These are phyloP conservation scores for Antedon mediterranea DNA, from an alignment of 53 echinoderm and acorn worm species.

Conservation along the genomic window DNA sequence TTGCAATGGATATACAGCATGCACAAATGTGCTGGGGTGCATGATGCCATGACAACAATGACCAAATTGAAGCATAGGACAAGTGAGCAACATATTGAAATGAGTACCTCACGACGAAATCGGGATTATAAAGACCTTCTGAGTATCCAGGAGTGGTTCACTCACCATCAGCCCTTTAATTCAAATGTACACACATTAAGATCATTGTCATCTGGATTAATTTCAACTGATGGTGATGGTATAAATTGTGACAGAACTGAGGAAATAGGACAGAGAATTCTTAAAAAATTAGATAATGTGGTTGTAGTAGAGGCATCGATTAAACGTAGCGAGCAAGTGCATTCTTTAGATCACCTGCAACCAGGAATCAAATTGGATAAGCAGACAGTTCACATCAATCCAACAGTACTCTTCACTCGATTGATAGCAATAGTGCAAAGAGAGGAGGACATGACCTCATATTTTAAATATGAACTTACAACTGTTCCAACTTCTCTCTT, in stretches of 20 bases:
- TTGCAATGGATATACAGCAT: conserved; percentile 5
- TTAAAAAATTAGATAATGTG: not conserved
- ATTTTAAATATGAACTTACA: not conserved
- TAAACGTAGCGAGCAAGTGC: not conserved
- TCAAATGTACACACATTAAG: not conserved
- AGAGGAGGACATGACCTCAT: not conserved
- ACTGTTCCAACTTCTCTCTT: conserved; percentile 7
- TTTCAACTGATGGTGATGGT: not conserved
- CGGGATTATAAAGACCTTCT: conserved; percentile 12
- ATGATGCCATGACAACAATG: conserved; percentile 4
- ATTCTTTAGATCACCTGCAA: not conserved
- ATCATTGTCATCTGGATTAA: not conserved
- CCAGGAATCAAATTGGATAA: conserved; percentile 7
- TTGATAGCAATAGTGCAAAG: not conserved
- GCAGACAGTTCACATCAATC: conserved; percentile 8
- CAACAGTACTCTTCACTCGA: conserved; percentile 6
- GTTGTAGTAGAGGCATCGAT: not conserved
- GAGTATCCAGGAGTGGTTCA: not conserved
- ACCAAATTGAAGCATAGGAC: not conserved
- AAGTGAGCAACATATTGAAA: conserved; percentile 13
- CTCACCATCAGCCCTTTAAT: conserved; percentile 17
- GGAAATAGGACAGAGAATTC: conserved; percentile 3
- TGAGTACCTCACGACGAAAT: not conserved
- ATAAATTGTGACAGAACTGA: conserved; percentile 17
- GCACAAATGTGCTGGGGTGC: conserved; percentile 10